Base-by-base conservation (phyloP, 2,888 invertebrate species). In the Ischnus inquisitorius region DNA sequence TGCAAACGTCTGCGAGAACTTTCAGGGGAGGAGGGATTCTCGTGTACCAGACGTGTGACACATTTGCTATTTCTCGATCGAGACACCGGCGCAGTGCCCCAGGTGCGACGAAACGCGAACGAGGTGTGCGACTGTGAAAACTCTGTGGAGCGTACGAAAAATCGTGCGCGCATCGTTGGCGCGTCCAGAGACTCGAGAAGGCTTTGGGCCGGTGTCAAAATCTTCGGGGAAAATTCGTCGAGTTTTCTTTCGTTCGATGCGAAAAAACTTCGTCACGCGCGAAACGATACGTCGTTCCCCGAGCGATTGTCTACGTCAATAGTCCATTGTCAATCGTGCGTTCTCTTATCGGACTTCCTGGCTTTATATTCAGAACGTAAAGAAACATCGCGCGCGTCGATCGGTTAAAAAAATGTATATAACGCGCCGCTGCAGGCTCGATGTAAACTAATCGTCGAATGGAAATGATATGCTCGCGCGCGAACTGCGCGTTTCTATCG, bases 51-150 rank as follows among this genome's bases (percentile, higher is more conserved):
- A 51, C 72, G 72, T 69, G 72, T 69, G 81, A 83, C 83, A 77
- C 79, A 80, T 80, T 83, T 77, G 83, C 80, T 83, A 79, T 83
- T 83, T 80, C 83, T 80, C 79, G 83, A 80, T 83, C 83, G 72
- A 68, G 79, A 77, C 48, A 81, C 67, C 16, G 19, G 28, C 43
- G 62, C 68, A 19, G 54, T n/a, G n/a, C 16, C 51, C 57, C 71
- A 71, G 71, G 71, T 71, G 71, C 57, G 71, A 71, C 54, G 54
- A 43, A 46, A 28, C n/a, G 48, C 3, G 43, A 54, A 16, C 46
- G 34, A 76, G 64, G 51, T 43, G 51, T 43, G 48, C 54, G 54
- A 54, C 54, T 54, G 19, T 34, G 34, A 34, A 22, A 54, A 22
- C 22, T 22, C 54, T 34, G 8, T 34, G 19, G 54, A 19, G 54